phyloP scores from a whole-genome alignment of 35 echinoderm and acorn worm genomes.

The Chiridota heheva region DNA sequence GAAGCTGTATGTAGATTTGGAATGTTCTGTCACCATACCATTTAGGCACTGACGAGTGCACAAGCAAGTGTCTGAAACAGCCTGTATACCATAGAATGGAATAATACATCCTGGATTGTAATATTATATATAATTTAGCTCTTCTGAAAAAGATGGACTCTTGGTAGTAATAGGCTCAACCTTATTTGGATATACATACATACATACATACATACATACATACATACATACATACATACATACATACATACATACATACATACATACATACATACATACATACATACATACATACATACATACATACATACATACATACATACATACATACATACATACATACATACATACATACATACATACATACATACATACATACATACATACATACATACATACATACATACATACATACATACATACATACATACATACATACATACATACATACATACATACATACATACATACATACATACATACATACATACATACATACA shows the following conservation, averaged over 20 bases:
- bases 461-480: conserved; percentile 15
- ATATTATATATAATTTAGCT: too few species aligned
- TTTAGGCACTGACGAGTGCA: too few species aligned
- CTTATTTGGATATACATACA: conserved; percentile 27
- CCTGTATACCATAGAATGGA: too few species aligned
- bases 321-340: conserved; percentile 22
- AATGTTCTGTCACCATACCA: too few species aligned
- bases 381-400: conserved; percentile 18
- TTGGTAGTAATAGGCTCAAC: too few species aligned
- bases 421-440: conserved; percentile 23
- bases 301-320: conserved; percentile 26
- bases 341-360: conserved; percentile 19
- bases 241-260: background rate
- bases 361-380: conserved; percentile 18
- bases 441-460: conserved; percentile 4
- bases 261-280: background rate
- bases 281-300: conserved; percentile 15
- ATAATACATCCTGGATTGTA: too few species aligned
- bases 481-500: conserved; percentile 19
- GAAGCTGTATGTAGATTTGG: too few species aligned
- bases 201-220: conserved; percentile 26
- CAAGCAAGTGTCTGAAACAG: too few species aligned
- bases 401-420: conserved; percentile 21
- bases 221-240: conserved; percentile 26
- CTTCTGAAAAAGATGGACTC: too few species aligned